Base-by-base conservation (phyloP, 2,797 vertebrate species). In the Lindbergichthys nudifrons region DNA sequence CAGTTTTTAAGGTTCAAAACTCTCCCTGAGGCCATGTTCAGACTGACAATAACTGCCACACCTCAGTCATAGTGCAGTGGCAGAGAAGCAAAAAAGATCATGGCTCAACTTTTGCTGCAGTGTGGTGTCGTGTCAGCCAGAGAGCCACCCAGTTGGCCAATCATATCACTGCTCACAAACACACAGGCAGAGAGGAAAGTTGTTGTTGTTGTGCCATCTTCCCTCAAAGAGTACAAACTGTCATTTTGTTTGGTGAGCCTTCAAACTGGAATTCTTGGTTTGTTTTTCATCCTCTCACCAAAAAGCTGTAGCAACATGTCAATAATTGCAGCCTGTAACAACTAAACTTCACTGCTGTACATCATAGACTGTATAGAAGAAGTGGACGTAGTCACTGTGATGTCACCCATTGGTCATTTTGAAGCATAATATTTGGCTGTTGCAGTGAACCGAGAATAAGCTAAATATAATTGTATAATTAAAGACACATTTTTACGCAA, bases 21-120 rank as follows among this genome's bases (percentile, higher is more conserved):
- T 56, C 70, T 68, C 68, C 69, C 65, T 15, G 23, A 70, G 54
- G 73, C 39, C 52, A 56, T 50, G 32, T 80, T 54, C 52, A 67
- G 54, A 57, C 23, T 18, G 61, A 73, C 72, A 67, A 71, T 65
- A 77, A 67, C 4, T 36, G 41, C 48, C 48, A 26, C 58, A 12
- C 5, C 15, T 11, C 52, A 57, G 36, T n/a, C 41, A 68, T 12
- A 45, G 54, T 47, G 19, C 10, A 13, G 23, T 2, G 15, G 46
- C 46, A 57, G 2, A n/a, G 63, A 62, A 39, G 39, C 1, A 52
- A 57, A 57, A 42, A 36, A 15, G n/a, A 54, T 64, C 19, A 11
- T 47, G 45, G 43, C 43, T 67, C 39, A 69, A 41, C 42, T 48
- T 70, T 19, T 50, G 43, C 47, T 45, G 42, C 56, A 53, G 36